Percentiles rank a stretch among this genome's conserved stretches.
Conservation (phyloP, 2,113 vertebrate genomes). For the Chaetops frenatus region DNA sequence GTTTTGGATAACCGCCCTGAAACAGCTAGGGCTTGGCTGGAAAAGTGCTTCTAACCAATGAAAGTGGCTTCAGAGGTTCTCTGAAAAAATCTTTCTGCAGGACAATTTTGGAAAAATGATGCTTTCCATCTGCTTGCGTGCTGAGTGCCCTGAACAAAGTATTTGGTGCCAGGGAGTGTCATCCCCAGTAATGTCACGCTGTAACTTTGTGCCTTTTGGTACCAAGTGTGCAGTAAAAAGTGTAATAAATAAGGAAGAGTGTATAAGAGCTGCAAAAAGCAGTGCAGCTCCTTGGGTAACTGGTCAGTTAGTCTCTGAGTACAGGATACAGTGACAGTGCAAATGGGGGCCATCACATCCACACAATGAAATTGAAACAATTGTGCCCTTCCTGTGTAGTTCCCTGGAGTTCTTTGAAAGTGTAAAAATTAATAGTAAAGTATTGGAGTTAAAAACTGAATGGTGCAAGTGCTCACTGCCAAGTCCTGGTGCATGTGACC, state of each 20-base stretch:
- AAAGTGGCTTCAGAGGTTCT: not conserved
- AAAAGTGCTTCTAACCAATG: not conserved
- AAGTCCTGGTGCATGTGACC: not conserved
- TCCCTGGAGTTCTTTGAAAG: not conserved
- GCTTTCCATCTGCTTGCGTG: not conserved
- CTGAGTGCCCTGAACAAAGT: not conserved
- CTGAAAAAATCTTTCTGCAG: not conserved
- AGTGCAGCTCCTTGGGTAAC: not conserved
- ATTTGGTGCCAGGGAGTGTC: not conserved
- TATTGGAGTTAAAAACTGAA: not conserved
- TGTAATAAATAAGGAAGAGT: not conserved
- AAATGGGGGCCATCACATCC: not conserved
- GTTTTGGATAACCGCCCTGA: not conserved
- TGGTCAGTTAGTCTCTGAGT: not conserved
- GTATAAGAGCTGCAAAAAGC: not conserved
- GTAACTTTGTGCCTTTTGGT: not conserved
- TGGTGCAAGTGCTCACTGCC: not conserved
- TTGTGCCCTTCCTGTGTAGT: not conserved
- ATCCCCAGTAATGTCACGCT: not conserved
- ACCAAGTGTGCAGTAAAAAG: not conserved
- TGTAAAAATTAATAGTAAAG: not conserved
- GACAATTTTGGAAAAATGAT: not conserved
- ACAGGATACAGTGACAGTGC: not conserved
- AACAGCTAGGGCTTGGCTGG: not conserved
- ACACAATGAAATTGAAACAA: not conserved